These are phyloP conservation scores for Oryzias woworae DNA, from an alignment of 2,113 vertebrate genomes.

Conservation along the genomic window DNA sequence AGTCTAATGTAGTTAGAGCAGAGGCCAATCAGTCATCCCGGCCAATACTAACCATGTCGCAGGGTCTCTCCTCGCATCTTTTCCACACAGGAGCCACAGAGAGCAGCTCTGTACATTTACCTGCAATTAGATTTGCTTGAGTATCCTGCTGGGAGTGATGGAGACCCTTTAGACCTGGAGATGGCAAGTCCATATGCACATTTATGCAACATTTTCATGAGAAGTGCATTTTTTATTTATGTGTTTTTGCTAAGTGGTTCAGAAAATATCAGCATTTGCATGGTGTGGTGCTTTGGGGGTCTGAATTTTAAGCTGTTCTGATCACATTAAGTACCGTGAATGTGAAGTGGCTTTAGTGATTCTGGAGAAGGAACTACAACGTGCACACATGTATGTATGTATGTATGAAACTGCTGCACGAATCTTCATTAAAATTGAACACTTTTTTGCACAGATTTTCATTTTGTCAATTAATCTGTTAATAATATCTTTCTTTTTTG, in stretches of 20 bases:
- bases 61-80: slow-evolving; percentile 69
- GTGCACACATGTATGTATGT: too few species aligned
- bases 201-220: neutral
- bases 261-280: neutral
- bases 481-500: too few species aligned
- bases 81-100: slow-evolving; percentile 64
- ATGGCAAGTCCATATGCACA: slow-evolving; percentile 40
- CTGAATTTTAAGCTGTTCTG: neutral
- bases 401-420: too few species aligned
- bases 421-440: too few species aligned
- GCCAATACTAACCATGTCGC: slow-evolving; percentile 78
- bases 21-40: slow-evolving; percentile 72
- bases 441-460: too few species aligned
- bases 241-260: slow-evolving; percentile 5
- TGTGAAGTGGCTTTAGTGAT: too few species aligned
- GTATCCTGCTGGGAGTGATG: slow-evolving; percentile 72
- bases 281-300: neutral
- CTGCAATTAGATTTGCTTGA: slow-evolving; percentile 76
- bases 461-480: too few species aligned
- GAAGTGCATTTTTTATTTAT: neutral
- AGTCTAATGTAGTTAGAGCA: slow-evolving; percentile 71
- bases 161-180: slow-evolving; percentile 54
- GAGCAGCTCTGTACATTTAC: slow-evolving; percentile 74
- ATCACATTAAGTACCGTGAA: too few species aligned
- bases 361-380: too few species aligned